These are phyloP conservation scores for Dendrolimus kikuchii DNA, from an alignment of 1,140 invertebrate species.

Conservation along the genomic window DNA sequence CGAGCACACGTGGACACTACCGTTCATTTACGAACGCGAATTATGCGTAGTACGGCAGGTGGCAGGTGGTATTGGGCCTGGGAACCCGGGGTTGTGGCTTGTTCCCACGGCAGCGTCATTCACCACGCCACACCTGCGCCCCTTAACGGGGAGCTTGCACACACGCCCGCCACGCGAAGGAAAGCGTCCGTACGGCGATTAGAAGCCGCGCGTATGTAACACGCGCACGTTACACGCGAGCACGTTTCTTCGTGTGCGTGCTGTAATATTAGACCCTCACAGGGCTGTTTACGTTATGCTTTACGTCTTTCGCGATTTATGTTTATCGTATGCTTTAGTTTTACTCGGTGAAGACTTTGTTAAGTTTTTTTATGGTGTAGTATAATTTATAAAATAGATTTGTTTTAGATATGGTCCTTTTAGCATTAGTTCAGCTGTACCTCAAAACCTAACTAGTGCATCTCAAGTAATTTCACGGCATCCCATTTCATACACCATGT, in stretches of 20 bases:
- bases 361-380: too few relatives aligned
- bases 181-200: conserved; percentile 39
- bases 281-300: conserved; percentile 37
- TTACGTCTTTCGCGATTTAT: conserved; percentile 35
- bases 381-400: too few relatives aligned
- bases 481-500: too few relatives aligned
- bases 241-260: conserved; percentile 16
- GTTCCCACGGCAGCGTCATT: conserved; percentile 67
- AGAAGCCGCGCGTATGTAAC: conserved; percentile 35
- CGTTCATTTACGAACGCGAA: conserved; percentile 70
- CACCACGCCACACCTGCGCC: conserved; percentile 58
- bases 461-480: too few relatives aligned
- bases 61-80: conserved; percentile 54
- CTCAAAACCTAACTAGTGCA: too few relatives aligned
- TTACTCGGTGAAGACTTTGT: conserved; percentile 10
- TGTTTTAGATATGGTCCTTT: too few relatives aligned
- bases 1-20: conserved; percentile 67
- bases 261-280: conserved; percentile 28
- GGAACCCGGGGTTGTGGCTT: conserved; percentile 58
- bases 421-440: too few relatives aligned
- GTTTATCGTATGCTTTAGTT: conserved; percentile 19
- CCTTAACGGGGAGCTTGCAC: conserved; percentile 62
- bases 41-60: conserved; percentile 70
- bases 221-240: conserved; percentile 17
- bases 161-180: conserved; percentile 64